Evolutionary conservation across 1,140 invertebrate species (phyloP).

Genomic region (Orussus abietinus): DNA sequence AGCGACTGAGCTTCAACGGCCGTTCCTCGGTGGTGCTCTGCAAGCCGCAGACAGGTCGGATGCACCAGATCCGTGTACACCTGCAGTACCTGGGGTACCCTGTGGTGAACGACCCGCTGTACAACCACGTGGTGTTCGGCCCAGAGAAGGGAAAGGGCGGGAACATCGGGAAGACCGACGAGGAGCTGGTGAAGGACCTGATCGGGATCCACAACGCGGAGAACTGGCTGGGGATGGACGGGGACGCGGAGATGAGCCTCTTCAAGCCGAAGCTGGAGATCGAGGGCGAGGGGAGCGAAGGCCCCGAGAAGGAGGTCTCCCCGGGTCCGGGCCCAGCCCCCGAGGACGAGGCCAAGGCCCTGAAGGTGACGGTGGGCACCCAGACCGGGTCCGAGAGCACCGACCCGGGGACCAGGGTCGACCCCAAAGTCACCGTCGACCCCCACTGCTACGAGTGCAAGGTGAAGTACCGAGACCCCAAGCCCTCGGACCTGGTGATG

Average conservation of each 20-base stretch:
- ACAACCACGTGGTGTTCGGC: slow-evolving; percentile 90
- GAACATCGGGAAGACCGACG: slow-evolving; percentile 85
- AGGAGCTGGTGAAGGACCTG: slow-evolving; percentile 84
- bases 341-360: slow-evolving; percentile 35
- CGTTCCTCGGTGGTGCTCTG: slow-evolving; percentile 91
- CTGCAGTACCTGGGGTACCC: slow-evolving; percentile 96
- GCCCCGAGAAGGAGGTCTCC: slow-evolving; percentile 43
- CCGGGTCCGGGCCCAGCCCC: no score
- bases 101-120: slow-evolving; percentile 94
- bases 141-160: slow-evolving; percentile 89
- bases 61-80: slow-evolving; percentile 99
- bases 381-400: slow-evolving; percentile 76
- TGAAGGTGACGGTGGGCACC: slow-evolving; percentile 72
- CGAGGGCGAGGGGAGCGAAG: slow-evolving; percentile 52
- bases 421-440: slow-evolving; percentile 75
- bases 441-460: slow-evolving; percentile 91
- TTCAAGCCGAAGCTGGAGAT: slow-evolving; percentile 70
- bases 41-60: slow-evolving; percentile 90
- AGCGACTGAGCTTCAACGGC: slow-evolving; percentile 79
- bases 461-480: slow-evolving; percentile 84
- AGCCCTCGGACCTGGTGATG: slow-evolving; percentile 87
- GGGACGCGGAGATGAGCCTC: slow-evolving; percentile 75
- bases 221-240: slow-evolving; percentile 89
- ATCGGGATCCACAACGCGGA: slow-evolving; percentile 90
- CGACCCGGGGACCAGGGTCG: slow-evolving; percentile 64